Conservation (phyloP, 53 echinoderm and acorn worm species). For the Stichopus horrens region DNA sequence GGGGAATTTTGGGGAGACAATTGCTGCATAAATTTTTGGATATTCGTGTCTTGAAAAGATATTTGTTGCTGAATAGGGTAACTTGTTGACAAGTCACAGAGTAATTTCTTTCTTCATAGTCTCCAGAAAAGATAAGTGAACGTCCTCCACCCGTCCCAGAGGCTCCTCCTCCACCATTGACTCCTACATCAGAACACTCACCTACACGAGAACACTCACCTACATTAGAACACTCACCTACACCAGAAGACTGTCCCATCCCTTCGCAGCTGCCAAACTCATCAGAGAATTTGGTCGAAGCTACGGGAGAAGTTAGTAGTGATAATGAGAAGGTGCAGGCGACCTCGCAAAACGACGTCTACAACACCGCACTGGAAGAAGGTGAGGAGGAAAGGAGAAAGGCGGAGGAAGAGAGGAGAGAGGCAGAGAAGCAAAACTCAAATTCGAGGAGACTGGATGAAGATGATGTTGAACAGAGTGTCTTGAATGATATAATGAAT, state of each 20-base stretch:
- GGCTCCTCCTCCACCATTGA: conserved; percentile 33
- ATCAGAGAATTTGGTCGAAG: neutral
- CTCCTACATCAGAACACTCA: conserved; percentile 20
- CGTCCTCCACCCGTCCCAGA: conserved; percentile 32
- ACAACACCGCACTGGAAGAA: conserved; percentile 1
- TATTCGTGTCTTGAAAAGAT: no score
- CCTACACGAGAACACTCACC: neutral
- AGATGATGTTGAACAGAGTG: conserved; percentile 31
- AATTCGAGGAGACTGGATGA: neutral
- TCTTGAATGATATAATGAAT: conserved; percentile 37
- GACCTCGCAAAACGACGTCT: neutral
- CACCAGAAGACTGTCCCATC: neutral
- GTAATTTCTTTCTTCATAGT: neutral
- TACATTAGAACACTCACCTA: neutral
- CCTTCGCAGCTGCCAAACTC: neutral
- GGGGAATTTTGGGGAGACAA: no score
- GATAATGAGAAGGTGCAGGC: neutral
- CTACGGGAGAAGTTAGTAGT: neutral
- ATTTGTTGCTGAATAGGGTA: no score
- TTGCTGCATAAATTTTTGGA: no score
- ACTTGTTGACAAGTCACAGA: no score
- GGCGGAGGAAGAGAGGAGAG: neutral
- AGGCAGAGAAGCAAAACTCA: neutral
- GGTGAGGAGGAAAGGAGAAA: neutral
- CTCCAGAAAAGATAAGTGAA: neutral